Evolutionary conservation across 1,140 invertebrate species (phyloP).

Genomic region (Diuraphis noxia): DNA sequence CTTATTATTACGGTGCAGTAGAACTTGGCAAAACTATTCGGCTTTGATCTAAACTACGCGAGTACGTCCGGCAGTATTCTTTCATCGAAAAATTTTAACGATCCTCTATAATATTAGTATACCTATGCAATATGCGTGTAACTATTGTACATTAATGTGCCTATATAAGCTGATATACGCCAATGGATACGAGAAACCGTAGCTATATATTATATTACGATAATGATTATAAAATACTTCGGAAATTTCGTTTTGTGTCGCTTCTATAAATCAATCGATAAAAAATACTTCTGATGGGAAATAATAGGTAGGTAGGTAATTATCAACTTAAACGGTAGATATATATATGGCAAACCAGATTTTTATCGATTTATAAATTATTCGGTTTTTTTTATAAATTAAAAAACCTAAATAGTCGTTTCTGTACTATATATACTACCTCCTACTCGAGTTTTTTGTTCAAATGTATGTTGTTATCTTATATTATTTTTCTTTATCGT

Average conservation of each 20-base stretch:
- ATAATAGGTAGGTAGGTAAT: neutral
- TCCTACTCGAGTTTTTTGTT: neutral
- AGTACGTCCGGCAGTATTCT: neutral
- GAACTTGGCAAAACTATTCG: neutral
- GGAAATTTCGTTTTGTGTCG: neutral
- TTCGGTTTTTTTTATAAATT: neutral
- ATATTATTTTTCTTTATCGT: neutral
- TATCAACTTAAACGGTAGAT: neutral
- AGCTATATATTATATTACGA: neutral
- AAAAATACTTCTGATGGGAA: neutral
- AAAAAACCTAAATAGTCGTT: neutral
- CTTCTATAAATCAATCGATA: neutral
- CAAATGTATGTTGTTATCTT: neutral
- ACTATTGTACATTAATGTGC: neutral
- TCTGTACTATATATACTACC: neutral
- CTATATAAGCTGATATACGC: neutral
- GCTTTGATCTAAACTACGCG: neutral
- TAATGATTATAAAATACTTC: neutral
- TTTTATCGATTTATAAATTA: neutral
- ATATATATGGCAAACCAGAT: neutral
- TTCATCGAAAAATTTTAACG: neutral
- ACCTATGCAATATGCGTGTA: neutral
- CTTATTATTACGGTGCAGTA: neutral
- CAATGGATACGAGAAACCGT: neutral
- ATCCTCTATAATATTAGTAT: neutral